Evolutionary conservation across 2,797 vertebrate species (phyloP), one percentile per base, ranked within the genome.

Genomic region (Protonibea diacanthus): DNA sequence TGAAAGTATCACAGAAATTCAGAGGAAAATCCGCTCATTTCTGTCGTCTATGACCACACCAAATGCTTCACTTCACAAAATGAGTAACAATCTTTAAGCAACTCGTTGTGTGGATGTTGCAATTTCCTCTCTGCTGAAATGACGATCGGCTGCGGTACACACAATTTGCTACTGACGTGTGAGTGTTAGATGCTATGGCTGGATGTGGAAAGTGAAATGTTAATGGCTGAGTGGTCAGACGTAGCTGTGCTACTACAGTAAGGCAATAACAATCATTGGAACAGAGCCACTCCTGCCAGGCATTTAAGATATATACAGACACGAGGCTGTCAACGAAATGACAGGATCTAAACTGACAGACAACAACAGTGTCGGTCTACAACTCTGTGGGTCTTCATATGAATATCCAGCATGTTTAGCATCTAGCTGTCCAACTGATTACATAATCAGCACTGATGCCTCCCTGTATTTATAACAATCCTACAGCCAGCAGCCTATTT

Each of bases 381-480:
- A 82, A 69, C 10, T 69, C 1, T 64, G 29, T 57, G n/a, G 33
- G 52, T 42, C 27, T 72, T 81, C 47, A 27, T 69, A 65, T 80
- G 56, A 29, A 76, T 59, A 78, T 71, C 42, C 53, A 82, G 51
- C 47, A 69, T 62, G 68, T 77, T 84, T 85, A 48, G 48, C 15
- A 85, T 69, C 51, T 38, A 38, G 51, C 61, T 76, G 67, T 60
- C 12, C 58, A 58, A 51, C 25, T 18, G 40, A 78, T 90, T 85
- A 85, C 82, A 81, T 81, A 89, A 90, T 47, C 20, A 73, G 23
- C 62, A 71, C 42, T 45, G 47, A 71, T 71, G 67, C 69, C 65
- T 84, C 58, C 21, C 52, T 70, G 48, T 67, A 74, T 83, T 85
- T 78, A 77, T 71, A 84, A 79, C 63, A 86, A 78, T 57, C 49